These are phyloP conservation scores for Coregonus ussuriensis DNA, from an alignment of 2,797 vertebrate species.

Conservation along the genomic window DNA sequence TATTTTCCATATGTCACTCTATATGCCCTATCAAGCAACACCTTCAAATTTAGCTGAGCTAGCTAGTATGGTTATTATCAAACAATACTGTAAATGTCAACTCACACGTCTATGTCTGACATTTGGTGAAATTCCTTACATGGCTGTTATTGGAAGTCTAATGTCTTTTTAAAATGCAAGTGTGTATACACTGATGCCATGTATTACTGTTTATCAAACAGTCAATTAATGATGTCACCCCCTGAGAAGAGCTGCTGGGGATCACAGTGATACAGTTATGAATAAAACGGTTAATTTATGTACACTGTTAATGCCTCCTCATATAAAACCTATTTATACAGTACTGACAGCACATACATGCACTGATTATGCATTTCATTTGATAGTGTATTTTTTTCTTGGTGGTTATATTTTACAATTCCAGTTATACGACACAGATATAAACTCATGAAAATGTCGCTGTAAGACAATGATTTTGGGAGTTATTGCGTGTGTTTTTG, in stretches of 20 bases:
- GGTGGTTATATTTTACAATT: background rate
- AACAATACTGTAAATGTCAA: slow-evolving; percentile 36
- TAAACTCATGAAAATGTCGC: background rate
- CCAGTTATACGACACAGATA: background rate
- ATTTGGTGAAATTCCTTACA: slow-evolving; percentile 40
- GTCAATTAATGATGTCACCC: slow-evolving; percentile 55
- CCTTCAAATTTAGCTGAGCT: slow-evolving; percentile 14
- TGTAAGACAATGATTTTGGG: slow-evolving; percentile 15
- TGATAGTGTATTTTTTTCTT: background rate
- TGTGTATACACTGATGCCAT: slow-evolving; percentile 36
- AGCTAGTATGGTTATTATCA: slow-evolving; percentile 36
- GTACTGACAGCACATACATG: slow-evolving; percentile 24
- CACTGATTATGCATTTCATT: background rate
- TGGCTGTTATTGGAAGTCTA: slow-evolving; percentile 37
- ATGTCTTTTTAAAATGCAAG: slow-evolving; percentile 37
- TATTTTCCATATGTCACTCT: background rate
- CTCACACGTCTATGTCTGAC: slow-evolving; percentile 32
- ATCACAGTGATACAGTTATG: slow-evolving; percentile 17
- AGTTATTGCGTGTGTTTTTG: slow-evolving; percentile 43
- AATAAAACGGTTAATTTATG: slow-evolving; percentile 27
- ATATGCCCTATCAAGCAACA: background rate
- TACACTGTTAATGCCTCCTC: background rate
- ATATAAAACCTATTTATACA: too few relatives aligned
- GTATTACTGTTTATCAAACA: slow-evolving; percentile 37
- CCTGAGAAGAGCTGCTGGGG: slow-evolving; percentile 32